phyloP scores from a whole-genome alignment of 2,797 vertebrate species.

The Liparis tanakae region DNA sequence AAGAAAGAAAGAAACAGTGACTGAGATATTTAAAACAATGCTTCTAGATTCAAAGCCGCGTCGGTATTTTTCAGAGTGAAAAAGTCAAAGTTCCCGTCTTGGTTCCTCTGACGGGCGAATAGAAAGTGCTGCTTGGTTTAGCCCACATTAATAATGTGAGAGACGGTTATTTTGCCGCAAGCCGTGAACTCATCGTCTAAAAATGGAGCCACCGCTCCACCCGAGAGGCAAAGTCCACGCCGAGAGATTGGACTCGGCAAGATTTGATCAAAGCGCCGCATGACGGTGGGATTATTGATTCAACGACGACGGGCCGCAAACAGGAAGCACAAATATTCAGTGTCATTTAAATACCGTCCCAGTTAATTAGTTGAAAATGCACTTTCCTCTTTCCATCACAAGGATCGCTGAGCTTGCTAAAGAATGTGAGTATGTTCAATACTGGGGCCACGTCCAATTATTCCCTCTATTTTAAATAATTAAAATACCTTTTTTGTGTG shows the following conservation, averaged over 20 bases:
- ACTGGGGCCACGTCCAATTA: conserved; percentile 6
- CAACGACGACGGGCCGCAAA: conserved; percentile 2
- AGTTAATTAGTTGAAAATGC: conserved; percentile 18
- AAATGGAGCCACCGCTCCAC: conserved; percentile 31
- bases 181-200: conserved; percentile 26
- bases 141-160: conserved; percentile 41
- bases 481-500: background rate
- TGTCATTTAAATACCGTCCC: conserved; percentile 16
- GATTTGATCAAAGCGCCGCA: conserved; percentile 20
- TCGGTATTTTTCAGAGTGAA: no score
- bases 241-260: background rate
- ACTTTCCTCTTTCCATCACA: conserved; percentile 1
- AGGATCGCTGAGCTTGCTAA: conserved; percentile 2
- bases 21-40: no score
- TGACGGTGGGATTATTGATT: conserved; percentile 52
- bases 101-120: background rate
- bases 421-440: background rate
- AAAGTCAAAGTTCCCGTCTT: conserved; percentile 22
- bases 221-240: conserved; percentile 21
- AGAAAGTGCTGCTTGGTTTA: conserved; percentile 51
- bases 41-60: background rate
- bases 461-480: conserved; percentile 7
- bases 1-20: no score
- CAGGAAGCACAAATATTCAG: background rate
- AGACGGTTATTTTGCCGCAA: conserved; percentile 20